Conservation (phyloP, 1,140 invertebrate genomes). For the Platyscapa corneri region DNA sequence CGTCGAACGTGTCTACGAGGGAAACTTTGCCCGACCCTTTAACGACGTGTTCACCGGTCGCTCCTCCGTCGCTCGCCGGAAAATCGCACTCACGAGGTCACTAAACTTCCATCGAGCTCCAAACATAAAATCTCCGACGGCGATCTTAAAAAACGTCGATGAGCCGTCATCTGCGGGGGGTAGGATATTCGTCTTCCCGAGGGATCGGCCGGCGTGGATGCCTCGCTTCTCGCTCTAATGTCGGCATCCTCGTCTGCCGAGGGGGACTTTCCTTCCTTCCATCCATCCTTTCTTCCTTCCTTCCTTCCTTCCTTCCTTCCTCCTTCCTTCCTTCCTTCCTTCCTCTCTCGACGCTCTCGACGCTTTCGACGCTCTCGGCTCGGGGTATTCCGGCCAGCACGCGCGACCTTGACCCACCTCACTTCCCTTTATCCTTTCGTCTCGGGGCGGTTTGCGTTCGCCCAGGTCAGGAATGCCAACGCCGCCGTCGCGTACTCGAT, state of each 20-base stretch:
- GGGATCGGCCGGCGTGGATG: constrained; percentile 10
- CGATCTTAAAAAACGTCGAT: background rate
- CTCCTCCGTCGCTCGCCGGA: background rate
- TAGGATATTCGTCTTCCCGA: constrained; percentile 25
- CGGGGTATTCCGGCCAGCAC: constrained; percentile 28
- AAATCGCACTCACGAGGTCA: background rate
- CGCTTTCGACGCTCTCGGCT: constrained; percentile 1
- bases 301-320: constrained; percentile 11
- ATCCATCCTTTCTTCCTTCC: background rate
- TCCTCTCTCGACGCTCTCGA: background rate
- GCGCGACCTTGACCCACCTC: constrained; percentile 32
- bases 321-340: background rate
- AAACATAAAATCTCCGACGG: too few species aligned
- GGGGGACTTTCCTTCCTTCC: background rate
- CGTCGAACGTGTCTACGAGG: background rate
- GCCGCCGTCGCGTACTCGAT: constrained; percentile 2
- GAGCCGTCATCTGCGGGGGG: background rate
- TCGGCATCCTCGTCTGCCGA: background rate
- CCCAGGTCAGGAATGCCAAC: constrained; percentile 37
- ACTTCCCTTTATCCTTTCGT: constrained; percentile 39
- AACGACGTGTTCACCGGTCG: background rate
- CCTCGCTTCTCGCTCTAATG: constrained; percentile 15
- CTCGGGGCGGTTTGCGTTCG: constrained; percentile 39
- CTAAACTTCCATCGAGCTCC: background rate
- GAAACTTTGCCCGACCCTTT: background rate